Conservation (phyloP, 2,888 invertebrate genomes). For the Phasia obesa region DNA sequence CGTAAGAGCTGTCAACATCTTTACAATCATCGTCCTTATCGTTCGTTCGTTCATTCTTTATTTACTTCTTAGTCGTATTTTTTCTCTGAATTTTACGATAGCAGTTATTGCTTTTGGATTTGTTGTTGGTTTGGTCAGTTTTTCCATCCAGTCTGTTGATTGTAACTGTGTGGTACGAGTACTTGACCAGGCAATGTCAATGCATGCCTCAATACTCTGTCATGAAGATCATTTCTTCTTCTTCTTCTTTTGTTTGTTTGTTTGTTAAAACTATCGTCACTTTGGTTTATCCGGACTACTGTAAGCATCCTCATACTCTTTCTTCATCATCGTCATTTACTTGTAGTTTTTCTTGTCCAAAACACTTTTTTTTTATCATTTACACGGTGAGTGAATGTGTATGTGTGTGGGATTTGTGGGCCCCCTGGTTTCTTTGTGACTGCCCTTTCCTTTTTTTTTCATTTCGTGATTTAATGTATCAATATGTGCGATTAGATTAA, state of each 20-base stretch:
- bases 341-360: conserved; percentile 29
- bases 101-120: conserved; percentile 24
- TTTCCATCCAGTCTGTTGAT: conserved; percentile 5
- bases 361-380: conserved; percentile 6
- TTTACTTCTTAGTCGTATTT: conserved; percentile 4
- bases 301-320: conserved; percentile 34
- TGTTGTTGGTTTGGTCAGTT: conserved; percentile 13
- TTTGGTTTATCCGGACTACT: conserved; percentile 58
- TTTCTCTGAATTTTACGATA: conserved; percentile 44
- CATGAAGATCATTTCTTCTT: conserved; percentile 23
- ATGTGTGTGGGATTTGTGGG: conserved; percentile 49
- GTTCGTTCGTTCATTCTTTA: conserved; percentile 44
- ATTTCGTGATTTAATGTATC: conserved; percentile 27
- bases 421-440: conserved; percentile 15
- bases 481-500: conserved; percentile 53
- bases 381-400: background rate
- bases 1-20: conserved; percentile 70
- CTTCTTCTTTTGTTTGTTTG: background rate
- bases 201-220: conserved; percentile 35
- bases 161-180: conserved; percentile 34
- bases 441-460: background rate
- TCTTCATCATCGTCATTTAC: conserved; percentile 17
- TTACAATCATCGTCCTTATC: conserved; percentile 63
- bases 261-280: conserved; percentile 42
- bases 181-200: conserved; percentile 61